A percentile compares a stretch with the other conserved stretches of the same genome.
phyloP scores from a whole-genome alignment of 2,113 vertebrate species.

The Donacobius atricapilla region DNA sequence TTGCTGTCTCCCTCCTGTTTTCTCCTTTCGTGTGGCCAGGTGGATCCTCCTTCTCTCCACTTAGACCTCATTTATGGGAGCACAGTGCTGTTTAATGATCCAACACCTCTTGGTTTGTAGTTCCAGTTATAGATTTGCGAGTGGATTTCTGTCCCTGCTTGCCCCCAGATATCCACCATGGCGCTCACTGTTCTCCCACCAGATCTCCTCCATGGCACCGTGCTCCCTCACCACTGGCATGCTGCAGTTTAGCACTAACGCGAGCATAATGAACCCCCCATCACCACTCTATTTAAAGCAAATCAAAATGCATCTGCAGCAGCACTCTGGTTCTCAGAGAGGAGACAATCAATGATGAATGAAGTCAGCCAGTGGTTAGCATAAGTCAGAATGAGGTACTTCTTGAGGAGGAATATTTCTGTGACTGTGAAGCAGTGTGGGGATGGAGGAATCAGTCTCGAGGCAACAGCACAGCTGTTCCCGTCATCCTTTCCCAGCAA shows the following conservation, averaged over 20 bases:
- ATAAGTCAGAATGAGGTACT: background rate
- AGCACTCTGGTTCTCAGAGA: background rate
- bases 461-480: conserved; percentile 23
- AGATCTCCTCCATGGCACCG: background rate
- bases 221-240: background rate
- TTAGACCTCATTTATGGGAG: background rate
- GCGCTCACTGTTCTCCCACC: background rate
- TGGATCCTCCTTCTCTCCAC: background rate
- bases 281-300: conserved; percentile 33
- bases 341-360: conserved; percentile 45
- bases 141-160: background rate
- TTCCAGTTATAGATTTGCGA: background rate
- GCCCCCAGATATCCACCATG: background rate
- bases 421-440: background rate
- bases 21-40: background rate
- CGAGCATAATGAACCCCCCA: background rate
- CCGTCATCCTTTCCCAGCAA: background rate
- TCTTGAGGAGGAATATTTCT: background rate
- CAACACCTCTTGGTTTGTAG: background rate
- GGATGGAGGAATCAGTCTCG: background rate
- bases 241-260: background rate
- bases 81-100: background rate
- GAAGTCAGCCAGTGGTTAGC: conserved; percentile 23
- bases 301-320: conserved; percentile 46
- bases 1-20: background rate